phyloP scores from a whole-genome alignment of 2,113 vertebrate genomes.

The Aplodontia rufa region DNA sequence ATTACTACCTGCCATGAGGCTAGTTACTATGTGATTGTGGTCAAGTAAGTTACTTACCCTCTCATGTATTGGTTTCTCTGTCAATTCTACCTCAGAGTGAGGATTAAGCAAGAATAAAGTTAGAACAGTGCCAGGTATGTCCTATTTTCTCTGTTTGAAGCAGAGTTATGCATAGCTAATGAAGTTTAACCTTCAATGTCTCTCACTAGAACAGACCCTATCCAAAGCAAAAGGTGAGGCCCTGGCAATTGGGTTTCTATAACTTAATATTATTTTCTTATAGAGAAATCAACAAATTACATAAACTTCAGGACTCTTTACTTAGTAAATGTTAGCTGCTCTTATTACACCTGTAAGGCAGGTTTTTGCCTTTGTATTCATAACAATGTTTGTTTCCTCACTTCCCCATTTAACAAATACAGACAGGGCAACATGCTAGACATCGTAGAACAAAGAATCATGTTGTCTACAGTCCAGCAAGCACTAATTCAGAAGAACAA shows the following conservation, averaged over 20 bases:
- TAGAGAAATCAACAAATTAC: neutral
- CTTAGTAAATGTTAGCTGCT: slow-evolving; percentile 32
- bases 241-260: neutral
- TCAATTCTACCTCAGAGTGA: slow-evolving; percentile 41
- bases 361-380: neutral
- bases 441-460: neutral
- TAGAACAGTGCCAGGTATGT: neutral
- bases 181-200: slow-evolving; percentile 2
- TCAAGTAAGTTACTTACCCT: neutral
- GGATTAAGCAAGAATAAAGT: slow-evolving; percentile 56
- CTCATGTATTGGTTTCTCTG: neutral
- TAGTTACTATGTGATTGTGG: neutral
- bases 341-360: neutral
- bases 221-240: neutral
- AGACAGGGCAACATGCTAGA: neutral
- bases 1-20: neutral
- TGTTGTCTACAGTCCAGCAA: neutral
- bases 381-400: neutral
- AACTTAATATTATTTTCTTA: slow-evolving; percentile 27
- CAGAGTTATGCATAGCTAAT: slow-evolving; percentile 14
- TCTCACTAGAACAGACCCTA: neutral
- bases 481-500: slow-evolving; percentile 31
- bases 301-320: neutral
- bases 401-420: neutral
- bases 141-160: slow-evolving; percentile 42